Conservation (phyloP, 2,113 vertebrate species). For the Lampris incognitus region DNA sequence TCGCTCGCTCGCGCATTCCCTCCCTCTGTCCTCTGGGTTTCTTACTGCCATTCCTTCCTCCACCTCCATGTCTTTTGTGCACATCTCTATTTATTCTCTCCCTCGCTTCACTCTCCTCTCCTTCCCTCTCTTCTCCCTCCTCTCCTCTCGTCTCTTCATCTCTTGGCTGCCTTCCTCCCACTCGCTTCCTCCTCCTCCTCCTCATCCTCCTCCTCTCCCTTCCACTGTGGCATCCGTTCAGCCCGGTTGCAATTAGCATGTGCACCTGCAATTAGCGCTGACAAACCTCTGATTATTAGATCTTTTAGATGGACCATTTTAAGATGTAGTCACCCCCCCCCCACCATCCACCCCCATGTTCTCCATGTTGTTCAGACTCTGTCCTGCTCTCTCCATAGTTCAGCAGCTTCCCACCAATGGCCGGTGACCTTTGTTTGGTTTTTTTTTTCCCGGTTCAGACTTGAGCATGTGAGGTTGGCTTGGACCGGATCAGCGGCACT, state of each 20-base stretch:
- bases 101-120: slow-evolving; percentile 54
- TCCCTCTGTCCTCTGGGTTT: slow-evolving; percentile 55
- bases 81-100: slow-evolving; percentile 77
- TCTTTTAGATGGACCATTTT: slow-evolving; percentile 67
- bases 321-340: slow-evolving; percentile 39
- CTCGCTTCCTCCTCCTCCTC: slow-evolving; percentile 67
- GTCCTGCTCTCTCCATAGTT: slow-evolving; percentile 6
- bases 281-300: slow-evolving; percentile 81
- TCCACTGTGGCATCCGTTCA: slow-evolving; percentile 58
- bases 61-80: slow-evolving; percentile 79
- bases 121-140: slow-evolving; percentile 31
- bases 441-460: slow-evolving; percentile 19
- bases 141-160: not conserved
- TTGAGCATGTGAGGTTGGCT: slow-evolving; percentile 4
- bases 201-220: slow-evolving; percentile 19
- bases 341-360: slow-evolving; percentile 9
- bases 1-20: slow-evolving; percentile 22
- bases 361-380: not conserved
- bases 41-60: slow-evolving; percentile 71
- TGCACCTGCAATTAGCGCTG: slow-evolving; percentile 82
- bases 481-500: slow-evolving; percentile 20
- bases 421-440: slow-evolving; percentile 23
- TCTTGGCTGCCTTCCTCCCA: slow-evolving; percentile 68
- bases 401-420: slow-evolving; percentile 4
- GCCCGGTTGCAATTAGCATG: slow-evolving; percentile 79